These are phyloP conservation scores for Cherax destructor DNA, from an alignment of 1,140 invertebrate genomes.

Conservation along the genomic window DNA sequence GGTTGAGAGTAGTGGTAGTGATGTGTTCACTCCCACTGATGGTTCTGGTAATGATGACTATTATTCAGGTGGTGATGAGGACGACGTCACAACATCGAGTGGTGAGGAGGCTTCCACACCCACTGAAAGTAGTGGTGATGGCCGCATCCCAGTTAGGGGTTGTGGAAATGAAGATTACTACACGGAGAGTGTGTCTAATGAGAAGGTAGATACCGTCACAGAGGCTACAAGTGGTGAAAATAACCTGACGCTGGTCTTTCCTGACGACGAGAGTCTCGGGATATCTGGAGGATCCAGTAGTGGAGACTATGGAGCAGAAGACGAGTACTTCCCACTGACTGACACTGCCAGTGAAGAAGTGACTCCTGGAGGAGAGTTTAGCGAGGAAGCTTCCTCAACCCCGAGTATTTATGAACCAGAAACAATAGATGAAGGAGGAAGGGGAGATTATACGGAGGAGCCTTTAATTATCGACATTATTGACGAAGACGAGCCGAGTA, in stretches of 20 bases:
- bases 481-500: neutral
- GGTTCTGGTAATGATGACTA: neutral
- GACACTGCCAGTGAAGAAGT: neutral
- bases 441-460: neutral
- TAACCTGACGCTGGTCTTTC: no score
- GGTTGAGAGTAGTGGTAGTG: slow-evolving; percentile 8
- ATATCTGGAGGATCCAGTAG: no score
- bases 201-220: neutral
- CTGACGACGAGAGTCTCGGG: no score
- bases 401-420: neutral
- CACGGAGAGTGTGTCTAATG: neutral
- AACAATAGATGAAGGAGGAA: neutral
- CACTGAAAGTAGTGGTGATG: neutral
- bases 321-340: neutral
- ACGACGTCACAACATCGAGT: no score
- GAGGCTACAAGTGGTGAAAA: neutral
- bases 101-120: no score
- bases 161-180: neutral
- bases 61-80: neutral
- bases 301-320: neutral
- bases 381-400: neutral
- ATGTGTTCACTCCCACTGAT: neutral
- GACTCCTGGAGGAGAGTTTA: no score
- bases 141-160: neutral
- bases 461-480: neutral